Base-by-base conservation (phyloP, 1,140 invertebrate species). In the Reticulitermes speratus region DNA sequence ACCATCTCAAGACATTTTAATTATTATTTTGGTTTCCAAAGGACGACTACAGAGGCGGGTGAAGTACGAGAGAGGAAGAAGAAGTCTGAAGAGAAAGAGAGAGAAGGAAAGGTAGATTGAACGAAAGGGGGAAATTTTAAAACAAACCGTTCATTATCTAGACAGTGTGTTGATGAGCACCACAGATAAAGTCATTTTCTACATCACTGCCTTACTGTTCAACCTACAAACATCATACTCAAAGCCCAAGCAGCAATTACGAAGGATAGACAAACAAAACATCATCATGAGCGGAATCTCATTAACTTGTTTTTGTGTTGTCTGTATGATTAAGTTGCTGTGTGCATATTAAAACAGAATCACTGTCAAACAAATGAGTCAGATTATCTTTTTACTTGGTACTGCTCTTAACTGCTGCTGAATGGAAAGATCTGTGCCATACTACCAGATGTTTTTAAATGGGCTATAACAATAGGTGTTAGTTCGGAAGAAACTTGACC, bases 11-110 rank as follows among this genome's bases (percentile, higher is more conserved):
- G 85, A 82, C 59, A 69, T 85, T 82, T 85, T 75, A 85, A 85
- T 82, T 82, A 82, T 85, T 85, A 85, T 75, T 75, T 82, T 85
- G 85, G 32, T 75, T 75, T 75, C 65, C 65, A 75, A 75, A 75
- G 38, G 75, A 38, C 85, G 85, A 55, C 3, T 91, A 86, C 0
- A 59, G 85, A 30, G 85, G 83, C 38, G 59, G n/a, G 59, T 32
- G 85, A 44, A 32, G 59, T 23, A 55, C 30, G 65, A n/a, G 52
- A 44, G 84, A 48, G 9, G 32, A 55, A 65, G 82, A 83, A 12
- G 52, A 55, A 55, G 52, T 5, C 19, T 55, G 52, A 55, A 30
- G 25, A 75, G 16, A 75, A 30, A 75, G 65, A 75, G 8, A 75
- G 59, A 75, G 55, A 23, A 8, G 65, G 25, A 75, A 75, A 75